These are phyloP conservation scores for Eumaeus atala DNA, from an alignment of 1,140 invertebrate genomes.

Conservation along the genomic window DNA sequence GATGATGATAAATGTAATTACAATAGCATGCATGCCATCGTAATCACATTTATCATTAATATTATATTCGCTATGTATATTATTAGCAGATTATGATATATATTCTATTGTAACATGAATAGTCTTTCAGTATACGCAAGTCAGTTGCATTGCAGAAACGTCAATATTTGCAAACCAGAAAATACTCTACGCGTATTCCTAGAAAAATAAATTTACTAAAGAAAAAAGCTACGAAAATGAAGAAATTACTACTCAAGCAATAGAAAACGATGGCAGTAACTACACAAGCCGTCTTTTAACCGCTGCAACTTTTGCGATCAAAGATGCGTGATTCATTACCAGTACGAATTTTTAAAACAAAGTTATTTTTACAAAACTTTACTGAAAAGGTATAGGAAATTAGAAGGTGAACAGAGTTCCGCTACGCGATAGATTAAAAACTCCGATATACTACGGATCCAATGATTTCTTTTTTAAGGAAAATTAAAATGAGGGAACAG, in stretches of 20 bases:
- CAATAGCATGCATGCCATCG: too few species aligned
- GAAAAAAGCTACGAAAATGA: conserved; percentile 20
- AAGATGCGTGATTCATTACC: conserved; percentile 18
- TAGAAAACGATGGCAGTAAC: conserved; percentile 26
- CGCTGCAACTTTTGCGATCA: too few species aligned
- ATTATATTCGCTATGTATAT: too few species aligned
- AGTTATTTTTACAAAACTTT: conserved; percentile 25
- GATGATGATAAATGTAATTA: too few species aligned
- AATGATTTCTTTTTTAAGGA: conserved; percentile 22
- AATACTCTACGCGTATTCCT: conserved; percentile 5
- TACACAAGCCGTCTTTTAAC: conserved; percentile 25
- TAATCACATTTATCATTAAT: too few species aligned
- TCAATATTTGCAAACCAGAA: background rate
- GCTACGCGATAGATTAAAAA: conserved; percentile 20
- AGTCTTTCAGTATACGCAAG: too few species aligned
- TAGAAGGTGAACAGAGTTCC: conserved; percentile 27
- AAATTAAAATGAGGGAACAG: too few species aligned
- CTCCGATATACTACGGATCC: conserved; percentile 28
- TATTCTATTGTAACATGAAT: too few species aligned
- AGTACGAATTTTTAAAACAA: conserved; percentile 21
- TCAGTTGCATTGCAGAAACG: background rate
- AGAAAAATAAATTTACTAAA: conserved; percentile 21
- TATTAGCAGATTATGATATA: too few species aligned
- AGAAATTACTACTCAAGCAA: conserved; percentile 11
- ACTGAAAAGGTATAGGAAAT: conserved; percentile 15